Evolutionary conservation across 2,113 vertebrate species (phyloP).

Genomic region (Corynorhinus townsendii): DNA sequence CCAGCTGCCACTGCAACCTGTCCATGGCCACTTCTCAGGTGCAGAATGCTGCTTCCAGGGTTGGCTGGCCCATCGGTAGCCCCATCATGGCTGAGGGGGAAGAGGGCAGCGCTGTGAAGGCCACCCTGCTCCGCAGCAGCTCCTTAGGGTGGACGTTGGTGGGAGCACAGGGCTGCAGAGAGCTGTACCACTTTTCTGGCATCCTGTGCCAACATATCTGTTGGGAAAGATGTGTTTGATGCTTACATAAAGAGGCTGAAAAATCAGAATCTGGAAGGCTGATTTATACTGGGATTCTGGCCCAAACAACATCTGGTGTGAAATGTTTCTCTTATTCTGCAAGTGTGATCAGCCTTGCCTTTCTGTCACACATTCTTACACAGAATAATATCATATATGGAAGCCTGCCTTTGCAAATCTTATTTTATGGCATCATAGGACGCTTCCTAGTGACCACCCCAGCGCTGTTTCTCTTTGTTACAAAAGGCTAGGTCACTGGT

Average conservation of each 20-base stretch:
- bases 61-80: neutral
- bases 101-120: neutral
- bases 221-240: constrained; percentile 48
- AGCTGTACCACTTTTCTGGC: neutral
- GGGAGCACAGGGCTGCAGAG: neutral
- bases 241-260: constrained; percentile 45
- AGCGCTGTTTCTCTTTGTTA: constrained; percentile 86
- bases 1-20: neutral
- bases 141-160: neutral
- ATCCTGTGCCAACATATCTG: neutral
- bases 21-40: neutral
- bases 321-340: constrained; percentile 93
- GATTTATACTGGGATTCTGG: constrained; percentile 88
- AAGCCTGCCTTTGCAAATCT: constrained; percentile 79
- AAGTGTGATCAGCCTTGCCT: constrained; percentile 85
- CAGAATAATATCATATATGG: constrained; percentile 82
- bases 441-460: constrained; percentile 91
- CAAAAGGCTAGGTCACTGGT: constrained; percentile 89
- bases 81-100: neutral
- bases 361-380: constrained; percentile 85
- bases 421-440: constrained; percentile 83
- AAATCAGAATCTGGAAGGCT: constrained; percentile 83
- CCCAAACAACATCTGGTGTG: constrained; percentile 85
- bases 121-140: neutral
- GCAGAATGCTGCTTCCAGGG: neutral